phyloP scores from a whole-genome alignment of 1,140 invertebrate species.

The Sarcophaga bullata region DNA sequence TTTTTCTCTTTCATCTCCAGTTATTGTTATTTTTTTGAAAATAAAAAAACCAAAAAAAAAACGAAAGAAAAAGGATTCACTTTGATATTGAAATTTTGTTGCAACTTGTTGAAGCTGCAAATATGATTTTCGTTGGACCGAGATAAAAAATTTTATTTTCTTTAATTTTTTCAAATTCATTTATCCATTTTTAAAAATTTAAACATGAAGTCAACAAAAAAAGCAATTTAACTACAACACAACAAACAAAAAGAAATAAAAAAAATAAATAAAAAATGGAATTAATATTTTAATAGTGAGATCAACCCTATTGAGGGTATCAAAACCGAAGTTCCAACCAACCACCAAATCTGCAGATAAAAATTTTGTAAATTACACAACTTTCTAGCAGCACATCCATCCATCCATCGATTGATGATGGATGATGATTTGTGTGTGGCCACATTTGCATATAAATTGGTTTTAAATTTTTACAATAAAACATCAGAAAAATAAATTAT shows the following conservation, averaged over 20 bases:
- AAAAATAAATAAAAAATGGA: too few relatives aligned
- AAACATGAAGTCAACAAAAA: not conserved
- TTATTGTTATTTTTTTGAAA: too few relatives aligned
- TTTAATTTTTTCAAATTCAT: not conserved
- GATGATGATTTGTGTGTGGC: slow-evolving; percentile 15
- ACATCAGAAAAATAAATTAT: not conserved
- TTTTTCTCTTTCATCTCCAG: not conserved
- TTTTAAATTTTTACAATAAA: slow-evolving; percentile 16
- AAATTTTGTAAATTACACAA: not conserved
- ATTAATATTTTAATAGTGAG: not conserved
- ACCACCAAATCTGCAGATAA: slow-evolving; percentile 8
- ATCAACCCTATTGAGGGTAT: not conserved
- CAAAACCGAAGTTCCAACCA: not conserved
- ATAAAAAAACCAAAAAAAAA: too few relatives aligned
- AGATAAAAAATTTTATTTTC: not conserved
- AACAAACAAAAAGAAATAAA: not conserved
- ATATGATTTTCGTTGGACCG: not conserved
- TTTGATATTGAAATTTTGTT: slow-evolving; percentile 27
- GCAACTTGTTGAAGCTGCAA: slow-evolving; percentile 25
- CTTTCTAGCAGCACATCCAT: slow-evolving; percentile 1
- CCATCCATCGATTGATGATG: too few relatives aligned
- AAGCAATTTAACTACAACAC: not conserved
- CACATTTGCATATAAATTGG: slow-evolving; percentile 24
- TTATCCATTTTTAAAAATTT: too few relatives aligned
- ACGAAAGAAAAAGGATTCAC: not conserved